phyloP scores from a whole-genome alignment of 2,113 vertebrate species.

The Thamnophis sirtalis region DNA sequence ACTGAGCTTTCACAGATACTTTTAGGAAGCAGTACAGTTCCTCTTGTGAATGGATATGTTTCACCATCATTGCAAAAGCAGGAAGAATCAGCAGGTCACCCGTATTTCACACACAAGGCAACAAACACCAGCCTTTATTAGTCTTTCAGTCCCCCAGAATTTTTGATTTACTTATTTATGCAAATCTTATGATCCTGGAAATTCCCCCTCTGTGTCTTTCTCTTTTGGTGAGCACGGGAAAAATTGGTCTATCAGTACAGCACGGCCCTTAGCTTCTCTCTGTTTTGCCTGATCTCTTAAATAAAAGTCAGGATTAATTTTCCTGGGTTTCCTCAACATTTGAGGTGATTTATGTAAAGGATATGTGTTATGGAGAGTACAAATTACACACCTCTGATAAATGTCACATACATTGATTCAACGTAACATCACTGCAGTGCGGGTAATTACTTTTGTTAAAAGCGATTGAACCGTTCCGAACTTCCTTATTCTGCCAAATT shows the following conservation, averaged over 20 bases:
- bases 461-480: neutral
- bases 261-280: neutral
- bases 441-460: neutral
- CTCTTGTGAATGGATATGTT: fast-evolving
- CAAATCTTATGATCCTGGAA: constrained; percentile 15
- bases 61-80: neutral
- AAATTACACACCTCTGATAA: neutral
- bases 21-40: neutral
- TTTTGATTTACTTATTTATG: neutral
- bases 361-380: neutral
- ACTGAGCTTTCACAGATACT: neutral
- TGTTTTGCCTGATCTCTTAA: neutral
- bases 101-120: fast-evolving
- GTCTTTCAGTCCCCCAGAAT: neutral
- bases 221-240: fast-evolving
- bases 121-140: fast-evolving
- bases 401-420: neutral
- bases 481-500: neutral
- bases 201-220: neutral
- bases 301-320: neutral
- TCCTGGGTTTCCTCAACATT: neutral
- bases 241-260: neutral
- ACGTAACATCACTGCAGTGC: neutral
- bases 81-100: neutral
- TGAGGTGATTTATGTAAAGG: neutral